Evolutionary conservation across 2,113 vertebrate genomes (phyloP).

Genomic region (Tricholaema leucomelas): DNA sequence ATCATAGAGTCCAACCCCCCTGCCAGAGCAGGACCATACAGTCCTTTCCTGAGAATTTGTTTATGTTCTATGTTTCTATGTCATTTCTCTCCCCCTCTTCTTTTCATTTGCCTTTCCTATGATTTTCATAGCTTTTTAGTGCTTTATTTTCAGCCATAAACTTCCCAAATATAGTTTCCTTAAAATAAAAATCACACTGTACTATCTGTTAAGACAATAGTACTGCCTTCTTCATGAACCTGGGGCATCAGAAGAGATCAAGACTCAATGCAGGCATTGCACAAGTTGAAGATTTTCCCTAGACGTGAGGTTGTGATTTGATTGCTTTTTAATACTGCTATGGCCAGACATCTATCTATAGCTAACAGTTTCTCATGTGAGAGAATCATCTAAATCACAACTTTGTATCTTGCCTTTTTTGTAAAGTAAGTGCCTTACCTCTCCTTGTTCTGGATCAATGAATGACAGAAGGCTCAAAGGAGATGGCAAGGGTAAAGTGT

Average conservation of each 20-base stretch:
- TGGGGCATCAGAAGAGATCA: not conserved
- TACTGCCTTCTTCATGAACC: not conserved
- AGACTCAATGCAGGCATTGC: not conserved
- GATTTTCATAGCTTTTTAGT: not conserved
- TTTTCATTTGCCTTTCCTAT: not conserved
- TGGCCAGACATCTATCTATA: not conserved
- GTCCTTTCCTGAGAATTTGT: not conserved
- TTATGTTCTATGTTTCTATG: not conserved
- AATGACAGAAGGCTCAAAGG: not conserved
- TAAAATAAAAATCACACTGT: not conserved
- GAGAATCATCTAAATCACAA: not conserved
- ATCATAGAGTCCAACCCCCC: too few species aligned
- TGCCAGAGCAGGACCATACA: too few species aligned
- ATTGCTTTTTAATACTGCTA: not conserved
- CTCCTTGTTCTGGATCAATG: not conserved
- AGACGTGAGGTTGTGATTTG: not conserved
- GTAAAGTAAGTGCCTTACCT: not conserved
- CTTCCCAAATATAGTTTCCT: not conserved
- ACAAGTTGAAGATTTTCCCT: not conserved
- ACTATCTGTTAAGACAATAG: not conserved
- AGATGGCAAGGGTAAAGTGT: not conserved
- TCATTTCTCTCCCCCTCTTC: not conserved
- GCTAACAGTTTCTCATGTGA: not conserved
- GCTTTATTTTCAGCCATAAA: not conserved
- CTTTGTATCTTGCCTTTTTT: not conserved